Percentiles rank a stretch among this genome's conserved stretches.
phyloP scores from a whole-genome alignment of 2,888 invertebrate species.

The Tachina fera region DNA sequence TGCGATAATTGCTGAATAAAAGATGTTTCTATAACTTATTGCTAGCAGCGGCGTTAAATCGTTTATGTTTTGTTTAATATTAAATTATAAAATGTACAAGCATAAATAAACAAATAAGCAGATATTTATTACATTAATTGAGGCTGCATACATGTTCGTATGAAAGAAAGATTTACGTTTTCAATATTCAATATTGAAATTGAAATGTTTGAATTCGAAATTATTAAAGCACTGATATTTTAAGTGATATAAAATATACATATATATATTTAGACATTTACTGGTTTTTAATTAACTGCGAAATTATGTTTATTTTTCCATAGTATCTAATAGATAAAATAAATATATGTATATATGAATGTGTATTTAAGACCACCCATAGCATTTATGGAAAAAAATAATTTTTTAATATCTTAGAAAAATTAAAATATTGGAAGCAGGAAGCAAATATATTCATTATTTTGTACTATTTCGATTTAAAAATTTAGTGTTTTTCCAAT shows the following conservation, averaged over 20 bases:
- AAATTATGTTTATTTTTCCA: neutral
- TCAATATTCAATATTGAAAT: neutral
- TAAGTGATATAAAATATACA: conserved; percentile 1
- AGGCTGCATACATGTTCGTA: neutral
- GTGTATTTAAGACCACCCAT: no score
- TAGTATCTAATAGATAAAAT: no score
- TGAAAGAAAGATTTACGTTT: neutral
- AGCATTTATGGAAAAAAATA: no score
- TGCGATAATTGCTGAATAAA: conserved; percentile 81
- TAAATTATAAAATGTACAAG: conserved; percentile 20
- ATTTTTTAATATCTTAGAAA: no score
- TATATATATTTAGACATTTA: neutral
- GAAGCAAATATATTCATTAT: no score
- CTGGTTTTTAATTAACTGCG: neutral
- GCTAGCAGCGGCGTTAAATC: conserved; percentile 63
- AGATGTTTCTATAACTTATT: conserved; percentile 77
- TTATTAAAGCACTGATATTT: conserved; percentile 7
- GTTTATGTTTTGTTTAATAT: conserved; percentile 45
- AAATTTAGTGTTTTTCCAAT: no score
- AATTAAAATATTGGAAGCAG: no score
- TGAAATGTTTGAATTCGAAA: neutral
- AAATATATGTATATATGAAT: no score
- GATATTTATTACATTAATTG: conserved; percentile 32
- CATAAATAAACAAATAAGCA: conserved; percentile 11
- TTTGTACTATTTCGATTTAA: no score